A percentile compares a stretch with the other conserved stretches of the same genome.
Conservation (phyloP, 2,888 invertebrate genomes). For the Sinopyrophorus schimmeli region DNA sequence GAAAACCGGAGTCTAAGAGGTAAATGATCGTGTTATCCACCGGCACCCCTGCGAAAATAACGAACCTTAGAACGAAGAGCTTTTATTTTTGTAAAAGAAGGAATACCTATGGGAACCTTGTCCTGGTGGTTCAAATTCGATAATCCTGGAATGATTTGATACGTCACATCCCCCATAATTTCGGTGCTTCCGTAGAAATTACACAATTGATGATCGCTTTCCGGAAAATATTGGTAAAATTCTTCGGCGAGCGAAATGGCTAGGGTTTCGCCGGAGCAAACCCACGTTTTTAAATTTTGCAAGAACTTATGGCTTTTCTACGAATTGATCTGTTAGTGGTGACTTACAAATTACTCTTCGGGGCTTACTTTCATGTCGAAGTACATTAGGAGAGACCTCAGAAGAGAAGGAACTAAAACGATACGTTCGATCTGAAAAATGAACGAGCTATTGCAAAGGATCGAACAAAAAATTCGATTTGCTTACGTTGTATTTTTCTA, state of each 20-base stretch:
- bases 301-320: conserved; percentile 58
- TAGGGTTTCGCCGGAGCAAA: conserved; percentile 86
- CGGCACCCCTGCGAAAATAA: conserved; percentile 75
- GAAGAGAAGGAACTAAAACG: conserved; percentile 81
- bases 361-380: conserved; percentile 61
- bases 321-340: not conserved
- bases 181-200: conserved; percentile 93
- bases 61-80: not conserved
- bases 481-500: conserved; percentile 71
- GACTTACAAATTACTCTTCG: not conserved
- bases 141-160: conserved; percentile 65
- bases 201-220: conserved; percentile 67
- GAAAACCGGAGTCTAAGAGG: conserved; percentile 73
- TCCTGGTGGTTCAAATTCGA: conserved; percentile 65
- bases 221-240: conserved; percentile 77
- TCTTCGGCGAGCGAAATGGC: conserved; percentile 70
- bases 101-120: conserved; percentile 80
- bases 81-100: not conserved
- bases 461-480: conserved; percentile 80
- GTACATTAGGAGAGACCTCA: conserved; percentile 78
- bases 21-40: conserved; percentile 81
- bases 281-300: conserved; percentile 71
- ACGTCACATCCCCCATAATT: conserved; percentile 89
- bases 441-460: too few relatives aligned
- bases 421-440: conserved; percentile 72